Percentiles rank a stretch among this genome's conserved stretches.
Evolutionary conservation across 2,888 invertebrate genomes (phyloP).

Genomic region (Drosophila pegasa): DNA sequence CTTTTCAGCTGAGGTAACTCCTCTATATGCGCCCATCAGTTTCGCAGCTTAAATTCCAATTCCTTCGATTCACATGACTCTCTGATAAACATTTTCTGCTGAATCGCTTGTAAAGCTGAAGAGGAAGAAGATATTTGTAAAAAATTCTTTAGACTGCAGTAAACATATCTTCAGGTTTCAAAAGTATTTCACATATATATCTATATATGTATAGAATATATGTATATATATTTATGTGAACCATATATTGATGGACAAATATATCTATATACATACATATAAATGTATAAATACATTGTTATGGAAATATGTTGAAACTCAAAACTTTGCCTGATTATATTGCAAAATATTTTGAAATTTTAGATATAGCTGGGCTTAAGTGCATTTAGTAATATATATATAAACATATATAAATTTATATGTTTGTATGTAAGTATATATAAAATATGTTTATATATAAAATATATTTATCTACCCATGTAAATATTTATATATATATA

Average conservation of each 20-base stretch:
- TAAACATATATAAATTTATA: background rate
- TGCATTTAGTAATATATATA: background rate
- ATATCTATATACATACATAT: background rate
- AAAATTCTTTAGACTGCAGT: slow-evolving; percentile 13
- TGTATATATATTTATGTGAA: slow-evolving; percentile 4
- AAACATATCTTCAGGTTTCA: slow-evolving; percentile 36
- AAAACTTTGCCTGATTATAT: slow-evolving; percentile 19
- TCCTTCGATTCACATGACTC: slow-evolving; percentile 11
- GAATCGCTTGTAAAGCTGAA: slow-evolving; percentile 7
- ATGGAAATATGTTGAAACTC: slow-evolving; percentile 1
- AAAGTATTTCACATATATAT: slow-evolving; percentile 5
- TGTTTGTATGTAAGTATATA: background rate
- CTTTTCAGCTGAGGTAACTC: too few species aligned
- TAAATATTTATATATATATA: background rate
- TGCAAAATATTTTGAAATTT: slow-evolving; percentile 49
- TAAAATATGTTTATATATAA: background rate
- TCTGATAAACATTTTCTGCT: slow-evolving; percentile 22
- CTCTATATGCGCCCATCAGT: background rate
- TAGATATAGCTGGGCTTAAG: background rate
- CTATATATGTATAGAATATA: slow-evolving; percentile 1
- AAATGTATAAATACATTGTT: too few species aligned
- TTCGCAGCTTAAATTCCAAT: background rate
- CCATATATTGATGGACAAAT: background rate
- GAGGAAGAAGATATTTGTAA: background rate
- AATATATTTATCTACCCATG: too few species aligned